Percentiles rank a stretch among this genome's conserved stretches.
Conservation (phyloP, 2,888 invertebrate species). For the Drosophila ochracea region DNA sequence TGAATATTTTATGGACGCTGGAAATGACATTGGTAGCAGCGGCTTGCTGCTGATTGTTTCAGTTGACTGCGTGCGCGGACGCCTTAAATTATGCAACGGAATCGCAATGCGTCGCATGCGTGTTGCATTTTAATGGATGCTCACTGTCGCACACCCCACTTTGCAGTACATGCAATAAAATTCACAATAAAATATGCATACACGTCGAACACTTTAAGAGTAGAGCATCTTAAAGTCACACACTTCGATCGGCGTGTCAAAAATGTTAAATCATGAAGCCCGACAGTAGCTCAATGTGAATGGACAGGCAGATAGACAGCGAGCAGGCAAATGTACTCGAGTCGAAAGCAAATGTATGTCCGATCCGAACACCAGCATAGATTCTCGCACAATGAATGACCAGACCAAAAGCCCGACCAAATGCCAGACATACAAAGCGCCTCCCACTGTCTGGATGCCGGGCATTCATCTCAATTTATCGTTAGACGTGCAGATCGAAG, state of each 20-base stretch:
- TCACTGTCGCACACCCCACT: constrained; percentile 16
- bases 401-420: constrained; percentile 8
- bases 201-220: constrained; percentile 30
- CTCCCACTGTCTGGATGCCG: constrained; percentile 42
- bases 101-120: constrained; percentile 65
- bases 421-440: constrained; percentile 6
- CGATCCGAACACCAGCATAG: neutral
- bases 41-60: constrained; percentile 56
- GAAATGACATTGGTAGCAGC: constrained; percentile 41
- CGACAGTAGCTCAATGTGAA: constrained; percentile 15
- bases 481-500: constrained; percentile 67
- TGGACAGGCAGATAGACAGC: constrained; percentile 54
- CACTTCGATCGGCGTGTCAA: constrained; percentile 27
- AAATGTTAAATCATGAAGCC: constrained; percentile 34
- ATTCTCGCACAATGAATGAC: constrained; percentile 25
- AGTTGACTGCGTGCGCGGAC: constrained; percentile 59
- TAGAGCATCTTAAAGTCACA: constrained; percentile 27
- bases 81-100: constrained; percentile 77
- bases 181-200: constrained; percentile 66
- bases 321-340: constrained; percentile 66
- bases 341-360: constrained; percentile 22
- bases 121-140: constrained; percentile 72
- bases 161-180: constrained; percentile 60
- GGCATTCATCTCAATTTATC: constrained; percentile 79
- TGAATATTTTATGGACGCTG: constrained; percentile 71